Conservation (phyloP, 2,888 invertebrate genomes). For the Scrobipalpa costella region DNA sequence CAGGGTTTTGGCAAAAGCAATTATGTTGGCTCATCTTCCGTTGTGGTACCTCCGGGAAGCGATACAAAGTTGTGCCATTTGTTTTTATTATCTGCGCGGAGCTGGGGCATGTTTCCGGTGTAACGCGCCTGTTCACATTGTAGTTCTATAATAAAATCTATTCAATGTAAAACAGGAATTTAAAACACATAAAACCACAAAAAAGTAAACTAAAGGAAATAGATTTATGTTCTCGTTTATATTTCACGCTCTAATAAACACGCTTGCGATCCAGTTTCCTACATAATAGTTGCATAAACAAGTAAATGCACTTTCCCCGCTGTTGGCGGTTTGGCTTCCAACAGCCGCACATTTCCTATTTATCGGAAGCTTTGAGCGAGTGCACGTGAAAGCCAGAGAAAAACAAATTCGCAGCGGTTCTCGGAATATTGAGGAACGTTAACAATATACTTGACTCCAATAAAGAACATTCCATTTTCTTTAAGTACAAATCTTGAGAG, state of each 20-base stretch:
- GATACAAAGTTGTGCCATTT: not conserved
- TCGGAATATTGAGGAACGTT: not conserved
- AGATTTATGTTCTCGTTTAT: not conserved
- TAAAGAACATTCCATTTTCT: not conserved
- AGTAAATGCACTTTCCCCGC: too few species aligned
- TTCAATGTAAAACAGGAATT: not conserved
- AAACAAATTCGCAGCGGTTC: not conserved
- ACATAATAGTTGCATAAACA: too few species aligned
- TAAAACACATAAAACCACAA: not conserved
- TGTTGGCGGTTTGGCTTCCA: slow-evolving; percentile 1
- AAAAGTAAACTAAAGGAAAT: not conserved
- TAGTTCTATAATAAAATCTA: not conserved
- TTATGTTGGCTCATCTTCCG: not conserved
- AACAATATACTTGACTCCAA: too few species aligned
- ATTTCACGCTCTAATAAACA: not conserved
- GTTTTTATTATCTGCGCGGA: not conserved
- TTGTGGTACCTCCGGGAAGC: not conserved
- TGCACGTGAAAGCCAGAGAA: not conserved
- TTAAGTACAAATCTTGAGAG: not conserved
- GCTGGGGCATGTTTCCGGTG: not conserved
- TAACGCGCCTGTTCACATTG: not conserved
- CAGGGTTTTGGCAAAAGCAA: not conserved
- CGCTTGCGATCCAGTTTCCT: not conserved
- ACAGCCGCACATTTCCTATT: not conserved
- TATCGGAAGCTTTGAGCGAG: not conserved